Evolutionary conservation across 2,113 vertebrate genomes (phyloP).

Genomic region (Silurus meridionalis): DNA sequence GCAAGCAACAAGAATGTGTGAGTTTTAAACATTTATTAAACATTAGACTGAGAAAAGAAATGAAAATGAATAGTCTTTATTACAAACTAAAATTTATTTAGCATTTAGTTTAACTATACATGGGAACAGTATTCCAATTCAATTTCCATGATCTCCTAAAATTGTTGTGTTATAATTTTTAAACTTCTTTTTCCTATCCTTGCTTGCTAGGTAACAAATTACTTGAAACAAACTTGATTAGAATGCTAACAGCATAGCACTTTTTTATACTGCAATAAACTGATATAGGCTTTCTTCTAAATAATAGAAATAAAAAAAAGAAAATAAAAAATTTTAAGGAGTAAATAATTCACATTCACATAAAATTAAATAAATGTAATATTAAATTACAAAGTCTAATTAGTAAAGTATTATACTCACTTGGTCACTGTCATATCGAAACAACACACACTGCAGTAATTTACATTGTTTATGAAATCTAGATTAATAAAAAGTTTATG

Average conservation of each 20-base stretch:
- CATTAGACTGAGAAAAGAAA: background rate
- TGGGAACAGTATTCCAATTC: background rate
- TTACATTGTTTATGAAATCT: background rate
- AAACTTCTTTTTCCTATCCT: background rate
- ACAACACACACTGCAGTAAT: background rate
- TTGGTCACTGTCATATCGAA: background rate
- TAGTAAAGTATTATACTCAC: background rate
- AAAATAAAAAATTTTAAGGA: background rate
- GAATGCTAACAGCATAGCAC: background rate
- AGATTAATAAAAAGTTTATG: background rate
- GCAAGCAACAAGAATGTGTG: slow-evolving; percentile 57
- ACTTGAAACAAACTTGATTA: background rate
- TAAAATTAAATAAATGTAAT: background rate
- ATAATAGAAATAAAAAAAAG: background rate
- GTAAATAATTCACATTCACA: background rate
- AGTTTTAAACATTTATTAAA: slow-evolving; percentile 7
- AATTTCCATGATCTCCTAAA: background rate
- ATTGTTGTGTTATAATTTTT: background rate
- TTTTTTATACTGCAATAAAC: background rate
- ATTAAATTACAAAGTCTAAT: background rate
- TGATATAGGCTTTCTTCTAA: background rate
- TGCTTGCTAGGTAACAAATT: background rate
- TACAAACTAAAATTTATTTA: background rate
- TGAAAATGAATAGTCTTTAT: background rate
- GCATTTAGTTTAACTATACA: background rate